Evolutionary conservation across 2,113 vertebrate genomes (phyloP), one percentile per base, ranked within the genome.

Genomic region (Hemichromis elongatus): DNA sequence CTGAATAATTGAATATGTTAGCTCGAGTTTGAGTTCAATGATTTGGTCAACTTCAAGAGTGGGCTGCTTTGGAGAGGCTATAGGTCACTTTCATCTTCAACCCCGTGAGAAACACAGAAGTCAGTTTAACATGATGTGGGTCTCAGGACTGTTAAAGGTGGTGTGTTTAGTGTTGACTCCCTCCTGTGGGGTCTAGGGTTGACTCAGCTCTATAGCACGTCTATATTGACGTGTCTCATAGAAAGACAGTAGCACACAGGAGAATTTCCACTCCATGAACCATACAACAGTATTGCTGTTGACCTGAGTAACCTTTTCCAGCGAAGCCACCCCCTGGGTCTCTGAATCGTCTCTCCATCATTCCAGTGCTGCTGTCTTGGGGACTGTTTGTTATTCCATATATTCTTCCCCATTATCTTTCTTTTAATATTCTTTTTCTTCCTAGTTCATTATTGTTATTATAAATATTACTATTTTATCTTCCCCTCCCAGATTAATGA

Each of bases 181-280:
- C 13, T 47, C 6, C 3, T 0, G 7, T 68, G n/a, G 9, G 7
- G 63, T 42, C 63, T 42, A 0, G n/a, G 63, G 63, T 0, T 7
- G 1, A 68, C n/a, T 42, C 12, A 0, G 63, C 63, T 42, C 63
- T 68, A n/a, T 68, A 0, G 21, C 37, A 24, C 7, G 1, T 68
- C 35, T n/a, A 24, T 24, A 42, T 21, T 66, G n/a, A 66, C 12
- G 3, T 68, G 35, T 42, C 35, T n/a, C n/a, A 68, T 9, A 42
- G 35, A 68, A 68, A 42, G n/a, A 68, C 35, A 9, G 63, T 68
- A 9, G 42, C 4, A 42, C 63, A 24, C 12, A 14, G n/a, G 35
- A 24, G 1, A 1, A 42, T 68, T 40, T 66, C 24, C 35, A 68
- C 35, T 68, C 12, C 35, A 11, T 42, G 63, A 68, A 24, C 40